Evolutionary conservation across 1,140 invertebrate genomes (phyloP), one percentile per base, ranked within the genome.

Genomic region (Diorhabda elongata): DNA sequence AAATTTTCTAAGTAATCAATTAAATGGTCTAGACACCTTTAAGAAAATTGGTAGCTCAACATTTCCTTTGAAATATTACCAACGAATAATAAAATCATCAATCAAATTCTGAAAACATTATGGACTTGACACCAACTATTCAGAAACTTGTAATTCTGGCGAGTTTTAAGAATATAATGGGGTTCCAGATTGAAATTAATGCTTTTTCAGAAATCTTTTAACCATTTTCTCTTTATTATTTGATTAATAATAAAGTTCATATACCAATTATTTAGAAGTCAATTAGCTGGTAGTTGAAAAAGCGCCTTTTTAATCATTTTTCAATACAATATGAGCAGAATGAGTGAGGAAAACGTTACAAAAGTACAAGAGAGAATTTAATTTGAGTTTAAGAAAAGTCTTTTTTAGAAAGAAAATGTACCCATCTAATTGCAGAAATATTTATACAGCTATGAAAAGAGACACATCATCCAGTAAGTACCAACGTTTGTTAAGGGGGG

Each of bases 101-200:
- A 52, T 52, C 47, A 52, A 52, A 52, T 52, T 52, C n/a, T 52
- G 47, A 52, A 52, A 52, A 52, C 47, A 52, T 52, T 52, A 52
- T 52, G 47, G 47, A 52, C 47, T n/a, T 52, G 47, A 52, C 47
- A 52, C 47, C 47, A 52, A 52, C 47, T 52, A 52, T 52, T 52
- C 47, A 52, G 47, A 52, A 52, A 52, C 47, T 52, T 52, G 47
- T 52, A 52, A 52, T 52, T 52, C 47, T 8, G 47, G 47, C 47
- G n/a, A 52, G 2, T 52, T 52, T 52, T 52, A 52, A 52, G 47
- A 52, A 52, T 52, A 52, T 52, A 52, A 52, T 52, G 47, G 47
- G n/a, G 47, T 52, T 52, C 47, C 47, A 52, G 47, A 52, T 52
- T 52, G 47, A 52, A 52, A 52, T 52, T 52, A 52, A 52, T 52